These are phyloP conservation scores for Zelleria hepariella DNA, from an alignment of 2,888 invertebrate genomes.

Conservation along the genomic window DNA sequence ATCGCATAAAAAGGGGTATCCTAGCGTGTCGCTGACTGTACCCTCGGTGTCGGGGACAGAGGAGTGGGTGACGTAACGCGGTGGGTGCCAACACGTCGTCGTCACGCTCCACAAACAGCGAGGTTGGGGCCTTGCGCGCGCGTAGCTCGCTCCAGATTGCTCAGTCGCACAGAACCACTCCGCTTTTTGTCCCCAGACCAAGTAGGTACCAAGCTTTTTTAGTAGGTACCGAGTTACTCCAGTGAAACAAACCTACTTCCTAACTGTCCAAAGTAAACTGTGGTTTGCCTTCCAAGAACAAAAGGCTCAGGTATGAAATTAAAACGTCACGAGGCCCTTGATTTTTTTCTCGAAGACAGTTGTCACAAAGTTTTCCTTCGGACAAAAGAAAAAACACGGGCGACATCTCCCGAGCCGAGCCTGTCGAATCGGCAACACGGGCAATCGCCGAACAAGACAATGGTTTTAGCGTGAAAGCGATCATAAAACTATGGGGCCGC, in stretches of 20 bases:
- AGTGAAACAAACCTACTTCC: background rate
- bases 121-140: conserved; percentile 60
- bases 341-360: background rate
- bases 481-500: conserved; percentile 58
- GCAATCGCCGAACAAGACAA: conserved; percentile 43
- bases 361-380: background rate
- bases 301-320: background rate
- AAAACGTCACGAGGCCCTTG: background rate
- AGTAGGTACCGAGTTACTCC: background rate
- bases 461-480: conserved; percentile 54
- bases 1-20: no score
- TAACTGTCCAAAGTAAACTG: background rate
- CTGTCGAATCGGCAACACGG: conserved; percentile 47
- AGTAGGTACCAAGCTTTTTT: background rate
- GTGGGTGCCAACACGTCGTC: conserved; percentile 50
- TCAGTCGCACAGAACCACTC: conserved; percentile 47
- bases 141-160: conserved; percentile 65
- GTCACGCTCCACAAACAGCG: conserved; percentile 71
- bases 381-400: background rate
- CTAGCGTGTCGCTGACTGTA: no score
- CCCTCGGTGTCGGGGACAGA: conserved; percentile 15
- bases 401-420: conserved; percentile 26
- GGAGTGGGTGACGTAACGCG: conserved; percentile 50
- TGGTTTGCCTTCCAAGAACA: background rate
- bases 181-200: background rate